phyloP scores from a whole-genome alignment of 2,113 vertebrate species.

The Notarius lentiginosus region DNA sequence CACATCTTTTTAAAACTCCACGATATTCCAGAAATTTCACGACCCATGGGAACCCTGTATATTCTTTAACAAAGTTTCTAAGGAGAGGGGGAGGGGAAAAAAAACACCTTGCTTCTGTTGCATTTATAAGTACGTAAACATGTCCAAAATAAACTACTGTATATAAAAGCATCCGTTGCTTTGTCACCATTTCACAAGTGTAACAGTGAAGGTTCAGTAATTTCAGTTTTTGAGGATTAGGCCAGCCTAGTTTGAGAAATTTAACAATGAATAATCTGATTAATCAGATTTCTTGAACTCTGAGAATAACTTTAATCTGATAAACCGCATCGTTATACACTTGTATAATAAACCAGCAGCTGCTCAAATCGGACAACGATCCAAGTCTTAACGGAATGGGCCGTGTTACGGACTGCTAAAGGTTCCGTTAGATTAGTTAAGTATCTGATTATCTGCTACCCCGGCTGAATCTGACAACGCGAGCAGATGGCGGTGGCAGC shows the following conservation, averaged over 20 bases:
- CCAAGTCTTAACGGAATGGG: background rate
- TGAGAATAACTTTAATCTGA: background rate
- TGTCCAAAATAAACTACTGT: background rate
- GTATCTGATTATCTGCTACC: background rate
- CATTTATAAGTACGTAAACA: background rate
- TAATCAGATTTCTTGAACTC: background rate
- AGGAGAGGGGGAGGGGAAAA: background rate
- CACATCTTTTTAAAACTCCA: no score
- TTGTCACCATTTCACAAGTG: background rate
- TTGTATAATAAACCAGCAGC: background rate
- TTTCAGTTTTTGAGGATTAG: background rate
- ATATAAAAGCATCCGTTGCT: background rate
- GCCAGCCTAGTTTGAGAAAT: background rate
- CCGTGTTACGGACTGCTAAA: no score
- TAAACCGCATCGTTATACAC: background rate
- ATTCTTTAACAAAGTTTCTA: background rate
- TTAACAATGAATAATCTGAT: background rate
- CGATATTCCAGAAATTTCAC: no score
- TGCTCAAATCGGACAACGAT: background rate
- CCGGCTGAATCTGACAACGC: background rate
- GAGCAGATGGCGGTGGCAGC: constrained; percentile 25
- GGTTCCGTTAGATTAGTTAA: background rate
- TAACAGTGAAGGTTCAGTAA: background rate
- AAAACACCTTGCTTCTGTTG: background rate
- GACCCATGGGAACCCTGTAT: background rate